Percentiles rank a stretch among this genome's conserved stretches.
Evolutionary conservation across 2,113 vertebrate genomes (phyloP).

Genomic region (Vanacampus margaritifer): DNA sequence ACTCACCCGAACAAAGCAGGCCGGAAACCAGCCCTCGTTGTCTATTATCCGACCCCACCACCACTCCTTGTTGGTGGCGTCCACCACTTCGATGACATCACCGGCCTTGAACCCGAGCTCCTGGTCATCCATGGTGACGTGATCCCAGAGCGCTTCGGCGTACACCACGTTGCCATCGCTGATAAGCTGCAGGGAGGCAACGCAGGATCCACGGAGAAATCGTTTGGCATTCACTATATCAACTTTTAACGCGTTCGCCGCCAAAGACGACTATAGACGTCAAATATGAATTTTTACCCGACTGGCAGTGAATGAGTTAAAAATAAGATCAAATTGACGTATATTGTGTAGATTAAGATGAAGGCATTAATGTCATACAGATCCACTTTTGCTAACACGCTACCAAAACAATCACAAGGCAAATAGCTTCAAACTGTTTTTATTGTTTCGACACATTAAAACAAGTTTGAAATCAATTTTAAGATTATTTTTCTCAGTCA

Average conservation of each 20-base stretch:
- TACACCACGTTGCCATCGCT: constrained; percentile 95
- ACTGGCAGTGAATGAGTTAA: no score
- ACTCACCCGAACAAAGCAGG: constrained; percentile 92
- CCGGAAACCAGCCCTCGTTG: constrained; percentile 94
- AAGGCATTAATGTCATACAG: no score
- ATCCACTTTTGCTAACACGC: background rate
- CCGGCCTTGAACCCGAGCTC: constrained; percentile 95
- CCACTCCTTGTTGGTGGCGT: constrained; percentile 96
- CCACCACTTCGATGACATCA: constrained; percentile 93
- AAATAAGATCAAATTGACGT: no score
- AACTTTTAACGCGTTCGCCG: background rate
- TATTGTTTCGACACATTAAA: background rate
- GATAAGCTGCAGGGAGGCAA: constrained; percentile 79
- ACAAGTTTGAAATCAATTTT: background rate
- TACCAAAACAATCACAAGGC: background rate
- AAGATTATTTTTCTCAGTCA: background rate
- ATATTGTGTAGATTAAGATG: no score
- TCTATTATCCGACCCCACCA: constrained; percentile 95
- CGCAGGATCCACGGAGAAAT: background rate
- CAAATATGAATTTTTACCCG: no score
- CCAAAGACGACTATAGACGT: no score
- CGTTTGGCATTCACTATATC: background rate
- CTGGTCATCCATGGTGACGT: constrained; percentile 97
- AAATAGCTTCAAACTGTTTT: background rate
- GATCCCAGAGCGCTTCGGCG: constrained; percentile 95